phyloP scores from a whole-genome alignment of 2,113 vertebrate genomes.

The Gymnocephalus cernua region DNA sequence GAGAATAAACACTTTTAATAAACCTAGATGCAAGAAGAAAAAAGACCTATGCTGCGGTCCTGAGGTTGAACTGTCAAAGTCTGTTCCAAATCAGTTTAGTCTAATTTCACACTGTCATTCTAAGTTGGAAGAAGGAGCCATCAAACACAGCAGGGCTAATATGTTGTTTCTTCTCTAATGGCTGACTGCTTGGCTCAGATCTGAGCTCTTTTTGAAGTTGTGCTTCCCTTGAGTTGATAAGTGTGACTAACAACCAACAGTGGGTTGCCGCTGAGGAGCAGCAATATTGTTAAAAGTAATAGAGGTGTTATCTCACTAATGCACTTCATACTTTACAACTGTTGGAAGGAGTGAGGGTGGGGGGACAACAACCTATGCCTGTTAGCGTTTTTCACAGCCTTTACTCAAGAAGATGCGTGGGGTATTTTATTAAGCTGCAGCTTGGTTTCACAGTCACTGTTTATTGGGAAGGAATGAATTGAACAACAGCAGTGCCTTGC shows the following conservation, averaged over 20 bases:
- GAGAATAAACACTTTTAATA: conserved; percentile 18
- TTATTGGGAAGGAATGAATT: conserved; percentile 58
- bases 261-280: conserved; percentile 40
- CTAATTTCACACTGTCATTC: conserved; percentile 66
- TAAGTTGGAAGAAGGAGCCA: conserved; percentile 42
- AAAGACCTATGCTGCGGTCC: conserved; percentile 18
- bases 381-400: conserved; percentile 32
- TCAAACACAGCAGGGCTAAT: conserved; percentile 64
- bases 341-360: background rate
- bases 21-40: background rate
- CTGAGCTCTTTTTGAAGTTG: conserved; percentile 59
- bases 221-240: conserved; percentile 57
- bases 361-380: conserved; percentile 38
- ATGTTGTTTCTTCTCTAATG: conserved; percentile 65
- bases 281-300: conserved; percentile 71
- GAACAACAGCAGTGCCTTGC: conserved; percentile 42
- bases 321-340: conserved; percentile 66
- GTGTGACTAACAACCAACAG: conserved; percentile 70
- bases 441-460: conserved; percentile 24
- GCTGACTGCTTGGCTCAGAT: conserved; percentile 57
- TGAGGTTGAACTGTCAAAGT: conserved; percentile 56
- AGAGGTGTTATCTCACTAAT: conserved; percentile 74
- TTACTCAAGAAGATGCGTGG: conserved; percentile 8
- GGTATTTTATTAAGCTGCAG: conserved; percentile 50
- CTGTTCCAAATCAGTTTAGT: conserved; percentile 47